These are phyloP conservation scores for Clistopyga incitator DNA, from an alignment of 2,888 invertebrate genomes.

Conservation along the genomic window DNA sequence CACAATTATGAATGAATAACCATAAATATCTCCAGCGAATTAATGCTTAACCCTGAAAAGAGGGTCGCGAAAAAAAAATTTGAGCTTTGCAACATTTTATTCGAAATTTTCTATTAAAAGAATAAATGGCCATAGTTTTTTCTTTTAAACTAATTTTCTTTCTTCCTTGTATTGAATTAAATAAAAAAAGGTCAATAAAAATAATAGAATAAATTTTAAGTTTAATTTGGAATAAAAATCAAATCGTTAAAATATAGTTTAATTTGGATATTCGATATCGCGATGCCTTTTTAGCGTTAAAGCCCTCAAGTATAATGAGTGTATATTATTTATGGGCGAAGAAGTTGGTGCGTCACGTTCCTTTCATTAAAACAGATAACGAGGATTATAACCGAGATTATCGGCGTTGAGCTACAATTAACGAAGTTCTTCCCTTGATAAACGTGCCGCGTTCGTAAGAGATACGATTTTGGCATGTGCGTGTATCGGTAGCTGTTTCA, in stretches of 20 bases:
- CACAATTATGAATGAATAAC: no score
- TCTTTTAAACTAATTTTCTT: no score
- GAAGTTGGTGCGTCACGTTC: background rate
- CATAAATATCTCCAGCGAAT: no score
- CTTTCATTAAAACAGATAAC: slow-evolving; percentile 26
- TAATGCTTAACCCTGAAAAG: no score
- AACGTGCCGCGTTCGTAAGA: background rate
- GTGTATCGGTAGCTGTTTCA: slow-evolving; percentile 34
- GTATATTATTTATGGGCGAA: background rate
- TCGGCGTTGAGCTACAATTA: slow-evolving; percentile 28
- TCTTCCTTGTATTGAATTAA: no score
- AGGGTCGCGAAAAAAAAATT: no score
- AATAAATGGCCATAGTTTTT: no score
- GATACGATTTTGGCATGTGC: slow-evolving; percentile 31
- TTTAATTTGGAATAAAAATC: no score
- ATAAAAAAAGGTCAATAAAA: no score
- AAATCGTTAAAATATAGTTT: background rate
- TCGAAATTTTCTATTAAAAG: no score
- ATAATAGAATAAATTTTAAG: no score
- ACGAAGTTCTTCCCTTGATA: slow-evolving; percentile 31
- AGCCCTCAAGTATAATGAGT: background rate
- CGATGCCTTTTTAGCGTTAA: background rate
- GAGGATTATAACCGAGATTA: slow-evolving; percentile 18
- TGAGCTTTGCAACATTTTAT: no score
- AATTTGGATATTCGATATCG: background rate